Base-by-base conservation (phyloP, 2,888 invertebrate genomes). In the Elaeidobius kamerunicus region DNA sequence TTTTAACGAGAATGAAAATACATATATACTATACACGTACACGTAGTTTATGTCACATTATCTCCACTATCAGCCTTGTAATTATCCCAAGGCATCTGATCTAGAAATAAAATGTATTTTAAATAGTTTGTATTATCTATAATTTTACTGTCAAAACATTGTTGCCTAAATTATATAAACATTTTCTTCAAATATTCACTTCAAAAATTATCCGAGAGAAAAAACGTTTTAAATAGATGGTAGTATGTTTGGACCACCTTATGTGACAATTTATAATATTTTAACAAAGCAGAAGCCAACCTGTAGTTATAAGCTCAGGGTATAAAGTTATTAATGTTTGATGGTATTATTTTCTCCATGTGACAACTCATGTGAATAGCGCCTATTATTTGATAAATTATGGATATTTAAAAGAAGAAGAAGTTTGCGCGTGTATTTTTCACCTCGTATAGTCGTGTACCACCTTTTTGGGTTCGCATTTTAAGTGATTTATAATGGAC, bases 241-340 rank as follows among this genome's bases (percentile, higher is more conserved):
- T 51, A 20, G 11, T 32, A n/a, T 23, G 6, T 32, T 45, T 51
- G 39, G 53, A 53, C 54, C 49, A 54, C 54, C 54, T 11, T 27
- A 41, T 45, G 47, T 44, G 50, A 54, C 54, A 50, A 49, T 54
- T 45, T 28, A 56, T 56, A 56, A 56, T 49, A 49, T 34, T 53
- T 46, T 42, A 41, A 49, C 50, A 48, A 53, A 53, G 52, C 53
- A 53, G 55, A 48, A 56, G 52, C 41, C 45, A 49, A 56, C 48
- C 52, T 44, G 47, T 27, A 49, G 40, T 41, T 40, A 45, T 12
- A 19, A 46, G 20, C 36, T 36, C 36, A 36, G n/a, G 58, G 55
- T 61, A 66, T 66, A 56, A 64, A 67, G 64, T 67, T 67, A 67
- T 66, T 65, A 66, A 66, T 65, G 65, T 63, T 65, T 64, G 64